A percentile compares a stretch with the other conserved stretches of the same genome.
These are phyloP conservation scores for Brachyhypopomus occidentalis DNA, from an alignment of 2,113 vertebrate species.

Conservation along the genomic window DNA sequence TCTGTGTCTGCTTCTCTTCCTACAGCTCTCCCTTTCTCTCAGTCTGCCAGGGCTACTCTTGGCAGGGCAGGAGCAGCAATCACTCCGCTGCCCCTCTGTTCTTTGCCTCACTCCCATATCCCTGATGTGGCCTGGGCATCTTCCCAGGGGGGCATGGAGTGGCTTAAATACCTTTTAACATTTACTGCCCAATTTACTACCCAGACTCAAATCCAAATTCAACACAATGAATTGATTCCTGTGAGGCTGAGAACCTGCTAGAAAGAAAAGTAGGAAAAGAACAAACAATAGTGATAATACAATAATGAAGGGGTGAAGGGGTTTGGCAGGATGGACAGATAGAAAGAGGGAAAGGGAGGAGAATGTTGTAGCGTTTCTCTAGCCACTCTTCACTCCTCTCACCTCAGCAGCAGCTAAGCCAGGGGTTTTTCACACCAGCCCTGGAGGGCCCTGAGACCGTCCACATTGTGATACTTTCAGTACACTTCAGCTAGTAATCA, in stretches of 20 bases:
- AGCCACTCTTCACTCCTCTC: conserved; percentile 38
- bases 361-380: conserved; percentile 33
- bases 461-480: too few relatives aligned
- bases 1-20: conserved; percentile 50
- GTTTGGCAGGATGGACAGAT: conserved; percentile 47
- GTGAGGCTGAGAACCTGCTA: conserved; percentile 59
- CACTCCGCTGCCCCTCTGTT: conserved; percentile 17
- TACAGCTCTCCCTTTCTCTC: conserved; percentile 46
- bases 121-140: conserved; percentile 61
- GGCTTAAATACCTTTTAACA: conserved; percentile 54
- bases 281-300: conserved; percentile 39
- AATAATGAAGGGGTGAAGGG: conserved; percentile 52
- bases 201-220: too few relatives aligned
- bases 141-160: conserved; percentile 43
- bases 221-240: background rate
- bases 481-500: too few relatives aligned
- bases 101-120: conserved; percentile 13
- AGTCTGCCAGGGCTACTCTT: conserved; percentile 56
- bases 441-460: too few relatives aligned
- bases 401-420: conserved; percentile 1
- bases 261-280: background rate
- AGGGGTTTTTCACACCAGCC: too few relatives aligned
- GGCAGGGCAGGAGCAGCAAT: conserved; percentile 29
- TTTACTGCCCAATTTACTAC: conserved; percentile 52
- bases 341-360: conserved; percentile 36